A percentile compares a stretch with the other conserved stretches of the same genome.
phyloP scores from a whole-genome alignment of 2,888 invertebrate genomes.

The Melinaea marsaeus region DNA sequence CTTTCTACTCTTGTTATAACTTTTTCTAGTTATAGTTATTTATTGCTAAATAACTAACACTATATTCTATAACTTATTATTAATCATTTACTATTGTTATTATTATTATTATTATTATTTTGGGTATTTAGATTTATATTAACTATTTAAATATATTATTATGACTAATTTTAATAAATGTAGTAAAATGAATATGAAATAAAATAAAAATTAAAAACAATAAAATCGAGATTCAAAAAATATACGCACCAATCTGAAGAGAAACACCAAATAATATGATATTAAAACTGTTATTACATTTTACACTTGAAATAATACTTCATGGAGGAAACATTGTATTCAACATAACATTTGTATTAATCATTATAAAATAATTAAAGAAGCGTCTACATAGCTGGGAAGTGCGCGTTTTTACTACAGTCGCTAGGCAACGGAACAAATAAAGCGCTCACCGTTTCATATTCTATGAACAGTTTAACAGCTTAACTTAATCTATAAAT shows the following conservation, averaged over 20 bases:
- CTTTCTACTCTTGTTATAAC: not conserved
- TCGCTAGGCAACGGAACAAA: slow-evolving; percentile 52
- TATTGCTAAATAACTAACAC: too few species aligned
- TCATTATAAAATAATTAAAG: slow-evolving; percentile 39
- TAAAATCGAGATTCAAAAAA: slow-evolving; percentile 3
- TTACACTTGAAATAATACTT: slow-evolving; percentile 27
- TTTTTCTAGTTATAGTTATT: not conserved
- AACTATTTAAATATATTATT: not conserved
- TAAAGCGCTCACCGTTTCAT: not conserved
- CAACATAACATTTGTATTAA: slow-evolving; percentile 42
- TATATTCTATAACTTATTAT: too few species aligned
- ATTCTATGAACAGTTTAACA: not conserved
- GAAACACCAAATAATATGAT: not conserved
- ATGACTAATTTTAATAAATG: not conserved
- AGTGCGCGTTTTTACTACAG: slow-evolving; percentile 44
- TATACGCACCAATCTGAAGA: slow-evolving; percentile 9
- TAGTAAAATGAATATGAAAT: not conserved
- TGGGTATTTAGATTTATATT: not conserved
- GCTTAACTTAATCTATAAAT: not conserved
- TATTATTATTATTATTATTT: not conserved
- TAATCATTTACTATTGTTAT: not conserved
- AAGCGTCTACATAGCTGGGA: slow-evolving; percentile 39
- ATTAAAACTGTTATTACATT: not conserved
- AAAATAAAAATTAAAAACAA: slow-evolving; percentile 9
- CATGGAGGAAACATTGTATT: slow-evolving; percentile 55